Base-by-base conservation (phyloP, 1,140 invertebrate genomes). In the Bombus picipes region DNA sequence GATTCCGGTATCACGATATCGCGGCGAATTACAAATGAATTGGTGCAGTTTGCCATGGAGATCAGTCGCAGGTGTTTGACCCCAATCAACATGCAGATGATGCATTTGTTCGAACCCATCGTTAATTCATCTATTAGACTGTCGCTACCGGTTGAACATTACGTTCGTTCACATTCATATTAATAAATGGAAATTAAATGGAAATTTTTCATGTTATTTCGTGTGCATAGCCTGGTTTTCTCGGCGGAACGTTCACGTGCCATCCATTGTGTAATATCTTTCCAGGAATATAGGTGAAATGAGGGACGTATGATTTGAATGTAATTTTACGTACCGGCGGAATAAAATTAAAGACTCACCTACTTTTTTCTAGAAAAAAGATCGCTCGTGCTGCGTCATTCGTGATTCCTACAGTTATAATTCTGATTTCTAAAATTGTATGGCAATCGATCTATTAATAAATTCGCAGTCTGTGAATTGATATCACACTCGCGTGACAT, bases 41-140 rank as follows among this genome's bases (percentile, higher is more conserved):
- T 47, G 25, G 28, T 41, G n/a, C 53, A 47, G 22, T 72, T 88
- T 65, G 70, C 62, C 13, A 85, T 72, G 66, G 41, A 89, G 77
- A 87, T 87, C 73, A 57, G 81, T 71, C 87, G 47, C 75, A 84
- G 86, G 34, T 76, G 62, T 76, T 71, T 53, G 53, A 72, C 86
- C 43, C 72, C 75, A 72, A 88, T 88, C 82, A 89, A 85, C 86
- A 88, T 89, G 86, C 76, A 88, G 72, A 89, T 88, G 86, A 89
- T 88, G 76, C 81, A 74, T 89, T 89, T 77, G 87, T 89, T 66
- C 81, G 59, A 72, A 57, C 81, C 81, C 82, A 57, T 88, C 87
- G 87, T 89, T 85, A 85, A 89, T 89, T 88, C 73, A 73, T 74
- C 70, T 72, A 76, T 76, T 72, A 82, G 53, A 37, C 76, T 84